These are phyloP conservation scores for Drosophila multiciliata DNA, from an alignment of 2,888 invertebrate species.

Conservation along the genomic window DNA sequence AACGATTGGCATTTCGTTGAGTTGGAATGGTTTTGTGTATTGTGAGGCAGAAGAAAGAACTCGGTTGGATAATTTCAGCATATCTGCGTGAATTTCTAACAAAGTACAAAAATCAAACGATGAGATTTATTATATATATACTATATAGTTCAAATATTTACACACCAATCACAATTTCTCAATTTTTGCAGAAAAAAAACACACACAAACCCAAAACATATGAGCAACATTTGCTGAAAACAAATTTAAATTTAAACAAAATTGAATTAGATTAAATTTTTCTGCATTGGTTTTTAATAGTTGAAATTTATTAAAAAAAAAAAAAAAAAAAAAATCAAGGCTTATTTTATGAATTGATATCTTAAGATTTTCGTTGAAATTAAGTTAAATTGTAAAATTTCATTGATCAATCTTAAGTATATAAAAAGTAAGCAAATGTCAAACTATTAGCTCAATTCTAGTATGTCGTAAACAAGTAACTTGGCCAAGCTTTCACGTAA, in stretches of 20 bases:
- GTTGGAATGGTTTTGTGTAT: constrained; percentile 44
- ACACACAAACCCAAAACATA: constrained; percentile 43
- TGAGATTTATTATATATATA: constrained; percentile 53
- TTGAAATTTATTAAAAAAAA: constrained; percentile 58
- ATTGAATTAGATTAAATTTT: constrained; percentile 57
- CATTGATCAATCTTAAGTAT: constrained; percentile 23
- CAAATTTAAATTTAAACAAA: constrained; percentile 35
- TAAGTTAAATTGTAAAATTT: constrained; percentile 15
- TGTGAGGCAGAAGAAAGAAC: constrained; percentile 47
- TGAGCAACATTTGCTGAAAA: constrained; percentile 72
- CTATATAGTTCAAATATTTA: constrained; percentile 72
- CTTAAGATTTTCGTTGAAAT: constrained; percentile 54
- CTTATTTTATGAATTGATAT: constrained; percentile 61
- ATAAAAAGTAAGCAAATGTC: constrained; percentile 33
- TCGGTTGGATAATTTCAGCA: constrained; percentile 77
- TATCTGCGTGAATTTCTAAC: constrained; percentile 79
- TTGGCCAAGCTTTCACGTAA: constrained; percentile 35
- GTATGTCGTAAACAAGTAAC: constrained; percentile 43
- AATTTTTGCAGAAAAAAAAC: constrained; percentile 26
- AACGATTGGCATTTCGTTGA: constrained; percentile 24
- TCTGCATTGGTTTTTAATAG: constrained; percentile 64
- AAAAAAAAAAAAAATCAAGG: constrained; percentile 8
- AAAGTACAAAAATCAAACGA: constrained; percentile 69
- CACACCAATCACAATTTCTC: constrained; percentile 36
- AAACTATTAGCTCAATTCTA: constrained; percentile 66